Conservation (phyloP, 1,140 invertebrate species). For the Solenopsis fugax region DNA sequence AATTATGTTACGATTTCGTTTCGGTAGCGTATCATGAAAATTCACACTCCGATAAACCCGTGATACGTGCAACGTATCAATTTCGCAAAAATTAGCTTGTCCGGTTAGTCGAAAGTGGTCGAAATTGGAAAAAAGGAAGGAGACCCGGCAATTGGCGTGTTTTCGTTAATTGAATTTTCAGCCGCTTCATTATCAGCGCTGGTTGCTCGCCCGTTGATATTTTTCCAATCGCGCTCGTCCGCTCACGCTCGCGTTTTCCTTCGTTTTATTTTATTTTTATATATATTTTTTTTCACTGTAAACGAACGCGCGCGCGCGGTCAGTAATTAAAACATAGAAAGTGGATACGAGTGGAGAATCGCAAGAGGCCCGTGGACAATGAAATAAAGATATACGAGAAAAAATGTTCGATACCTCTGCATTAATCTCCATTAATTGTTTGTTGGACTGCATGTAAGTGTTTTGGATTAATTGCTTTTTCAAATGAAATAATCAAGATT, state of each 20-base stretch:
- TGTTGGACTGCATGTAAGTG: not conserved
- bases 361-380: conserved; percentile 14
- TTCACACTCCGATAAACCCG: conserved; percentile 51
- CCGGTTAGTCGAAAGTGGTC: conserved; percentile 46
- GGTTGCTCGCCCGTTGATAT: conserved; percentile 52
- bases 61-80: conserved; percentile 43
- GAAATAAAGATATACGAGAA: conserved; percentile 53
- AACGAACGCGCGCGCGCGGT: conserved; percentile 39
- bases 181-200: conserved; percentile 44
- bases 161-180: conserved; percentile 64
- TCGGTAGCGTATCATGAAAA: conserved; percentile 10
- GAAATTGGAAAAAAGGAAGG: conserved; percentile 38
- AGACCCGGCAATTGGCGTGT: conserved; percentile 47
- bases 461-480: not conserved
- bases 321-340: conserved; percentile 61
- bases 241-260: conserved; percentile 36
- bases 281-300: conserved; percentile 30
- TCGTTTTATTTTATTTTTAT: conserved; percentile 39
- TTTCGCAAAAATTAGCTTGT: conserved; percentile 69
- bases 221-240: conserved; percentile 36
- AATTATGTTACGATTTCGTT: conserved; percentile 51
- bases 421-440: conserved; percentile 23
- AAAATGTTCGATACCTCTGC: not conserved
- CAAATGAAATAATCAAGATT: not conserved
- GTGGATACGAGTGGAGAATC: conserved; percentile 33